A percentile compares a stretch with the other conserved stretches of the same genome.
Evolutionary conservation across 2,113 vertebrate genomes (phyloP).

Genomic region (Zeus faber): DNA sequence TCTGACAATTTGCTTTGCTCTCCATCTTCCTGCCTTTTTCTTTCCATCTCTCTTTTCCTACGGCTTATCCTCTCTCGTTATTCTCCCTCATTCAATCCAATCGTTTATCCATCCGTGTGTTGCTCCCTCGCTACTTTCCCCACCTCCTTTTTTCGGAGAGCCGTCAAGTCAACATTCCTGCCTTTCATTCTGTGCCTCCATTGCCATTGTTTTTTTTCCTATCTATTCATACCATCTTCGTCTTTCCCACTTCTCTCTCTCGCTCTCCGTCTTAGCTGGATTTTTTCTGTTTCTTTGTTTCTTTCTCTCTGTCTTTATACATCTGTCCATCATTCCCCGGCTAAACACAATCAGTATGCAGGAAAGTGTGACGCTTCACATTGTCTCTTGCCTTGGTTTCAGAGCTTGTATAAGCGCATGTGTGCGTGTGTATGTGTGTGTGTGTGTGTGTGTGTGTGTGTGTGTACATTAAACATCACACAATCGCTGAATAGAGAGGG

Average conservation of each 20-base stretch:
- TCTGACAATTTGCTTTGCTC: no score
- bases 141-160: neutral
- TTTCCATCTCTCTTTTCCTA: no score
- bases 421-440: slow-evolving; percentile 2
- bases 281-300: slow-evolving; percentile 26
- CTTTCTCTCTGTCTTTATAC: slow-evolving; percentile 12
- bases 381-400: neutral
- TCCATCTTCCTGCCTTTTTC: no score
- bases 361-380: neutral
- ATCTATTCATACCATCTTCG: neutral
- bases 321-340: neutral
- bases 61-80: neutral
- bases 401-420: no score
- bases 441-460: no score
- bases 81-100: neutral
- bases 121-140: no score
- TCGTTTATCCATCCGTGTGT: no score
- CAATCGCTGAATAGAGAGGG: no score
- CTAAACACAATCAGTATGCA: neutral
- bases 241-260: neutral
- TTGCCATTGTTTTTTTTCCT: no score
- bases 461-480: no score
- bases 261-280: neutral
- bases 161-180: neutral
- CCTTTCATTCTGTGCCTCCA: no score